Conservation (phyloP, 2,797 vertebrate species). For the Clarias platycephalus region DNA sequence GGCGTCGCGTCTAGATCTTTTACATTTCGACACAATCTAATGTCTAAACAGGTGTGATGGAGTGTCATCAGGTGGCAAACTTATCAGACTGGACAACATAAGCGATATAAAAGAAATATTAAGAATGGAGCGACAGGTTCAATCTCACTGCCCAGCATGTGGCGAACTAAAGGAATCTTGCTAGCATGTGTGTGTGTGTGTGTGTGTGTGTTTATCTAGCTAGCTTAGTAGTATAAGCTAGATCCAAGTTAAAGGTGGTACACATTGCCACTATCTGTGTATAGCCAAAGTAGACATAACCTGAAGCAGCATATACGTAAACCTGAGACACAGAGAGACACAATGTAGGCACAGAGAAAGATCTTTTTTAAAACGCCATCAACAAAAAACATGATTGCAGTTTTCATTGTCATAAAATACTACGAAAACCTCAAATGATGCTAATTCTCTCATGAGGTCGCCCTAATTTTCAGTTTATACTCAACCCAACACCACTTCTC, state of each 20-base stretch:
- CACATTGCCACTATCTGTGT: not conserved
- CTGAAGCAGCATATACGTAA: not conserved
- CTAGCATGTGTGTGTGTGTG: not conserved
- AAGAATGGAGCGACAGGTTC: not conserved
- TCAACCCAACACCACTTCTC: not conserved
- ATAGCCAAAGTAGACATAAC: not conserved
- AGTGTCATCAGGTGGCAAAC: not conserved
- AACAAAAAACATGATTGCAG: not conserved
- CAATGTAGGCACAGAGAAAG: not conserved
- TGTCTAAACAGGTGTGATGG: not conserved
- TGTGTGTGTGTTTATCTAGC: not conserved
- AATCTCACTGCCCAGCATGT: not conserved
- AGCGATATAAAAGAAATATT: not conserved
- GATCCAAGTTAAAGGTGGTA: not conserved
- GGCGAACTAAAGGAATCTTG: not conserved
- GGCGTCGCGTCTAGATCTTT: not conserved
- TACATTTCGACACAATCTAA: not conserved
- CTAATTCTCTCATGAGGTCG: not conserved
- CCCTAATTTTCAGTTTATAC: not conserved
- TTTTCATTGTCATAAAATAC: not conserved
- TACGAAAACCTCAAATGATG: not conserved
- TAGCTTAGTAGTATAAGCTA: not conserved
- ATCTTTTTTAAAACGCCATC: not conserved
- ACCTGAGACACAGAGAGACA: not conserved
- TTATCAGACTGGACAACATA: not conserved